Conservation (phyloP, 2,797 vertebrate species). For the Brachymystax lenok region DNA sequence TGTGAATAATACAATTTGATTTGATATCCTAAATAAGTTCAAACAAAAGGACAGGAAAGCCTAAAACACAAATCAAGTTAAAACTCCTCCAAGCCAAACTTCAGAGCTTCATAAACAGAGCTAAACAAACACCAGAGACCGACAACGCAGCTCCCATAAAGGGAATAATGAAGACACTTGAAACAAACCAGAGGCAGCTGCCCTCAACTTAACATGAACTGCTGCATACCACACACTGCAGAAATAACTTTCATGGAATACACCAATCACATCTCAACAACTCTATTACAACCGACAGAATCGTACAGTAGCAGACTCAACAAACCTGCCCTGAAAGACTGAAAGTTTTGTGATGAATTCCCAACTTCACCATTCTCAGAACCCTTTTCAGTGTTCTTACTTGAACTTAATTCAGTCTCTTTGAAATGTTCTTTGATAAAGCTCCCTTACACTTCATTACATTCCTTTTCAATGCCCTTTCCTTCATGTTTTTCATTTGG, state of each 20-base stretch:
- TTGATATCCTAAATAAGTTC: background rate
- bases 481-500: background rate
- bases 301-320: background rate
- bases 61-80: background rate
- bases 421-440: slow-evolving; percentile 1
- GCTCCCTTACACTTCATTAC: background rate
- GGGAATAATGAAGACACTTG: background rate
- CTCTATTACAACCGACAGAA: background rate
- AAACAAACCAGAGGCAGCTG: background rate
- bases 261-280: background rate
- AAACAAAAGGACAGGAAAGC: background rate
- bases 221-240: background rate
- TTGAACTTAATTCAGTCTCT: background rate
- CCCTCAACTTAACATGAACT: background rate
- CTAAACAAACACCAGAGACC: background rate
- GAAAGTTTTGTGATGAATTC: background rate
- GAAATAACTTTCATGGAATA: background rate
- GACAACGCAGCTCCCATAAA: background rate
- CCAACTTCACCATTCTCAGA: background rate
- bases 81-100: background rate
- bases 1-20: too few relatives aligned
- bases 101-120: background rate
- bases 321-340: background rate
- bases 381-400: background rate
- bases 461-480: background rate